Conservation (phyloP, 2,113 vertebrate genomes). For the Notothenia coriiceps region DNA sequence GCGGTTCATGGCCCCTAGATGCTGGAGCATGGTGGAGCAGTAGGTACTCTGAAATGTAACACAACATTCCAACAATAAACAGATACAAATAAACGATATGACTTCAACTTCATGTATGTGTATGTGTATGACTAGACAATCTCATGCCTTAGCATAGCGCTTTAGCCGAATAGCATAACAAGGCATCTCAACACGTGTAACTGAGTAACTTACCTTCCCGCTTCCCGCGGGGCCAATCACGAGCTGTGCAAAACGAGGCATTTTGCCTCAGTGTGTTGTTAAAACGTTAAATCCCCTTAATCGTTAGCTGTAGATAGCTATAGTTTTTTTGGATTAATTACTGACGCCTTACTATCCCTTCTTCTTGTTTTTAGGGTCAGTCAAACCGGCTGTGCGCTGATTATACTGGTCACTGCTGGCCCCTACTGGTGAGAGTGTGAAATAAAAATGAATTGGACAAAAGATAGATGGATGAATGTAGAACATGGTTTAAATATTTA, state of each 20-base stretch:
- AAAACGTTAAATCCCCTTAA: background rate
- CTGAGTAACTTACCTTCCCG: conserved; percentile 88
- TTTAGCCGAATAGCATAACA: conserved; percentile 37
- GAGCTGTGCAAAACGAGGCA: conserved; percentile 95
- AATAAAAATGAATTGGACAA: background rate
- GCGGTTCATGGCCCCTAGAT: conserved; percentile 89
- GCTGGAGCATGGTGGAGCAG: conserved; percentile 93
- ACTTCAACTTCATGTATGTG: background rate
- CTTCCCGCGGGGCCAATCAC: conserved; percentile 98
- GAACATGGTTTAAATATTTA: too few species aligned
- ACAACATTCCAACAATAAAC: too few species aligned
- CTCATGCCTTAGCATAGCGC: conserved; percentile 35
- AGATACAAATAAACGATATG: background rate
- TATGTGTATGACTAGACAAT: background rate
- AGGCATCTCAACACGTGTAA: background rate
- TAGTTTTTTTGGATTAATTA: background rate
- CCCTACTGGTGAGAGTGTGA: background rate
- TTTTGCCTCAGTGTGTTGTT: conserved; percentile 54
- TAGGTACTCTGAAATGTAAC: conserved; percentile 91
- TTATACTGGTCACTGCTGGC: conserved; percentile 13
- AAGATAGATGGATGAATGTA: background rate
- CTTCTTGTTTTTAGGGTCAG: background rate
- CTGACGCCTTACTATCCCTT: background rate
- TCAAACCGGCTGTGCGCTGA: too few species aligned
- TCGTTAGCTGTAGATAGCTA: background rate